Evolutionary conservation across 2,888 invertebrate species (phyloP).

Genomic region (Ormyrus rosae): DNA sequence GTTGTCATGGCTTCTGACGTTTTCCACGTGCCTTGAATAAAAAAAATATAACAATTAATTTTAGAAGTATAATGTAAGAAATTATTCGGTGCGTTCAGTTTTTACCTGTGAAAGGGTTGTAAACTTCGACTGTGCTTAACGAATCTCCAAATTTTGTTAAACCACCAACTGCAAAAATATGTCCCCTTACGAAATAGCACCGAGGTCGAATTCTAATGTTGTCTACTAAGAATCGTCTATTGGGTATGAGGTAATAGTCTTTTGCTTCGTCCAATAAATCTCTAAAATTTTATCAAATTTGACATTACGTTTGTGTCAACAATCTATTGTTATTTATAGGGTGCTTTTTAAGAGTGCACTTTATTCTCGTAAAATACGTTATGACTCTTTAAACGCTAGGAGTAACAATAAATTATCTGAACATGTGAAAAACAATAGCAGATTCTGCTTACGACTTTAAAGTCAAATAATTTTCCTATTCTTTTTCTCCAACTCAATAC

Average conservation of each 20-base stretch:
- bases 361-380: too few species aligned
- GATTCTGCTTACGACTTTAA: too few species aligned
- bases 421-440: too few species aligned
- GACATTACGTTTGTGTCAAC: not conserved
- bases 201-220: conserved; percentile 87
- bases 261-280: conserved; percentile 92
- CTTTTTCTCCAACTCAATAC: too few species aligned
- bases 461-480: too few species aligned
- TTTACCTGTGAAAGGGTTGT: conserved; percentile 81
- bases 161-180: conserved; percentile 92
- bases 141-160: conserved; percentile 90
- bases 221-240: conserved; percentile 85
- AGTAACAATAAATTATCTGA: too few species aligned
- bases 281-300: conserved; percentile 70
- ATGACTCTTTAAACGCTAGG: too few species aligned
- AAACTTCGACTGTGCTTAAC: conserved; percentile 89
- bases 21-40: conserved; percentile 81
- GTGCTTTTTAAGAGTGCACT: too few species aligned
- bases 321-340: too few species aligned
- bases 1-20: conserved; percentile 90
- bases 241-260: conserved; percentile 92
- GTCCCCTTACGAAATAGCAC: conserved; percentile 85
- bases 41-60: not conserved
- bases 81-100: conserved; percentile 6
- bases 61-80: not conserved